A percentile compares a stretch with the other conserved stretches of the same genome.
These are phyloP conservation scores for Cephus rjabovi DNA, from an alignment of 2,888 invertebrate species.

Conservation along the genomic window DNA sequence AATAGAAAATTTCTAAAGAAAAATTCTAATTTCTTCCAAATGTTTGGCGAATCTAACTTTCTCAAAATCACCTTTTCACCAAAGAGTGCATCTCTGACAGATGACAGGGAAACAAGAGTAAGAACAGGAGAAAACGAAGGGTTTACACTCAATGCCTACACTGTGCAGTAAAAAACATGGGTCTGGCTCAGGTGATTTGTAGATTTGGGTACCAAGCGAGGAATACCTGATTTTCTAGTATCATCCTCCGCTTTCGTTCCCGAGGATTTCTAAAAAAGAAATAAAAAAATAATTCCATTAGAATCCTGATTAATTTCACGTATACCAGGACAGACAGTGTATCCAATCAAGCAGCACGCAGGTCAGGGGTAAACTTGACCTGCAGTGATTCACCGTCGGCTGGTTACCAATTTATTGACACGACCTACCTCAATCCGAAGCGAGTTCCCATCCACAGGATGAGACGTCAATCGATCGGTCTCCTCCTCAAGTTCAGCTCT, in stretches of 20 bases:
- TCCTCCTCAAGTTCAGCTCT: background rate
- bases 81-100: background rate
- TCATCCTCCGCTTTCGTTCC: slow-evolving; percentile 31
- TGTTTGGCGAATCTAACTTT: background rate
- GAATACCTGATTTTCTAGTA: slow-evolving; percentile 56
- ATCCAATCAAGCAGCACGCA: background rate
- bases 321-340: background rate
- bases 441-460: background rate
- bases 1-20: background rate
- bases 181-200: slow-evolving; percentile 50
- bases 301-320: background rate
- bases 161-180: slow-evolving; percentile 62
- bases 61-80: background rate
- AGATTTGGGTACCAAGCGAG: slow-evolving; percentile 52
- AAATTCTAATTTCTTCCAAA: background rate
- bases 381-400: background rate
- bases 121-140: background rate
- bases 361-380: background rate
- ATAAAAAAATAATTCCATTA: slow-evolving; percentile 6
- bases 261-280: slow-evolving; percentile 42
- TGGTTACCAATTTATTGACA: background rate
- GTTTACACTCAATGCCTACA: slow-evolving; percentile 43
- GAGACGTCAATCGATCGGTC: background rate
- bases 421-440: background rate
- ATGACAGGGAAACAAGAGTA: background rate